Conservation (phyloP, 2,797 vertebrate species). For the Urophycis tenuis region DNA sequence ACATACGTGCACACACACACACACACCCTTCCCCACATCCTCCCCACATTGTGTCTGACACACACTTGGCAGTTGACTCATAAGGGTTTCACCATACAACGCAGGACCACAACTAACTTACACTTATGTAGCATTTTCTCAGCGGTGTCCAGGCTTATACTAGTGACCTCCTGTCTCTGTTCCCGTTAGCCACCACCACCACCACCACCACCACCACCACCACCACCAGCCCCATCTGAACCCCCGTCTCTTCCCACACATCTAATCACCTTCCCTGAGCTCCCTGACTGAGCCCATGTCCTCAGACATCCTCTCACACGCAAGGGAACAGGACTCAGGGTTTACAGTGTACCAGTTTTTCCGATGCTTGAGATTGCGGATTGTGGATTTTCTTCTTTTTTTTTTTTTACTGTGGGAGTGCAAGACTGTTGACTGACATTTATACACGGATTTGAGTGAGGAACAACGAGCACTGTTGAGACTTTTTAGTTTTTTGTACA, state of each 20-base stretch:
- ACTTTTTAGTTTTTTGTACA: slow-evolving; percentile 39
- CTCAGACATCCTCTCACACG: slow-evolving; percentile 29
- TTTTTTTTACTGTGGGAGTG: slow-evolving; percentile 46
- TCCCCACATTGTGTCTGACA: neutral
- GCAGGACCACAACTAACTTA: neutral
- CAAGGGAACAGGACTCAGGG: slow-evolving; percentile 52
- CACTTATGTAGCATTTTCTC: neutral
- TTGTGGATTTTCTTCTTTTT: no score
- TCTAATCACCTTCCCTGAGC: neutral
- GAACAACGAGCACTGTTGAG: slow-evolving; percentile 58
- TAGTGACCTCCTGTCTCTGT: neutral
- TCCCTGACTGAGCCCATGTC: slow-evolving; percentile 42
- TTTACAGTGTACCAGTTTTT: slow-evolving; percentile 38
- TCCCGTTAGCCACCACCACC: neutral
- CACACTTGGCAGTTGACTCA: neutral
- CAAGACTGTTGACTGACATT: slow-evolving; percentile 54
- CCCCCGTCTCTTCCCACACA: neutral
- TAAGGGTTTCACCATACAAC: neutral
- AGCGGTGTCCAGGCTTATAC: neutral
- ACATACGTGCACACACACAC: neutral
- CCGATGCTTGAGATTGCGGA: slow-evolving; percentile 43
- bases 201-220: neutral
- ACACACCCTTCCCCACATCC: neutral
- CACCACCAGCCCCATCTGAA: neutral
- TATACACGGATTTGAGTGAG: slow-evolving; percentile 41